phyloP scores from a whole-genome alignment of 2,113 vertebrate genomes.

The Bubo bubo region DNA sequence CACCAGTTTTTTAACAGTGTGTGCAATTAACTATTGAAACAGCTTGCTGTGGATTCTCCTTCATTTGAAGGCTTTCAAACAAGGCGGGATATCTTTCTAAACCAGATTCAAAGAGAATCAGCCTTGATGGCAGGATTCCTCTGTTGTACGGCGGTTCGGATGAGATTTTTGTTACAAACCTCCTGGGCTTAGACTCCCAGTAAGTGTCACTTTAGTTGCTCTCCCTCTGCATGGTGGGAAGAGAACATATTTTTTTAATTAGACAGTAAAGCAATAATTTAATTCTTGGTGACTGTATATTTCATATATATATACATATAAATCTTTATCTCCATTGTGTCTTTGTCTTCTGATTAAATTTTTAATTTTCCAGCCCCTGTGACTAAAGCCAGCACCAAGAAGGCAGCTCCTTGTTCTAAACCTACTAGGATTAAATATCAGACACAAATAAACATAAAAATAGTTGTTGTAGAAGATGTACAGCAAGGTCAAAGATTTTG shows the following conservation, averaged over 20 bases:
- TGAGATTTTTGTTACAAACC: neutral
- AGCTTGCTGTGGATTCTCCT: neutral
- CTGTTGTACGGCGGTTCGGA: accelerated
- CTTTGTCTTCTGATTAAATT: neutral
- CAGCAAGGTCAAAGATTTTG: neutral
- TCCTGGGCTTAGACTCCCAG: neutral
- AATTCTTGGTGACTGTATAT: neutral
- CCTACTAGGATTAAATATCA: neutral
- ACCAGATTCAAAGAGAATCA: neutral
- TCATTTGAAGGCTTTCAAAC: constrained; percentile 8
- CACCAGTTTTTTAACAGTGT: neutral
- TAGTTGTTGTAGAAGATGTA: neutral
- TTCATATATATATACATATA: neutral
- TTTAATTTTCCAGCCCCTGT: neutral
- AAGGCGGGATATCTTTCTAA: neutral
- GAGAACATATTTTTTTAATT: neutral
- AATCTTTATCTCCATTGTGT: neutral
- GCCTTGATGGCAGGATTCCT: neutral
- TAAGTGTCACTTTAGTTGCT: neutral
- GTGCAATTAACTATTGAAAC: constrained; percentile 16
- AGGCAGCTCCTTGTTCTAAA: neutral
- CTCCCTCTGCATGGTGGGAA: neutral
- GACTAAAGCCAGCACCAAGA: neutral
- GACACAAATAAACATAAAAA: neutral
- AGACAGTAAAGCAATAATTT: neutral